Evolutionary conservation across 2,888 invertebrate species (phyloP), one percentile per base, ranked within the genome.

Genomic region (Lissocephala sabroskyi): DNA sequence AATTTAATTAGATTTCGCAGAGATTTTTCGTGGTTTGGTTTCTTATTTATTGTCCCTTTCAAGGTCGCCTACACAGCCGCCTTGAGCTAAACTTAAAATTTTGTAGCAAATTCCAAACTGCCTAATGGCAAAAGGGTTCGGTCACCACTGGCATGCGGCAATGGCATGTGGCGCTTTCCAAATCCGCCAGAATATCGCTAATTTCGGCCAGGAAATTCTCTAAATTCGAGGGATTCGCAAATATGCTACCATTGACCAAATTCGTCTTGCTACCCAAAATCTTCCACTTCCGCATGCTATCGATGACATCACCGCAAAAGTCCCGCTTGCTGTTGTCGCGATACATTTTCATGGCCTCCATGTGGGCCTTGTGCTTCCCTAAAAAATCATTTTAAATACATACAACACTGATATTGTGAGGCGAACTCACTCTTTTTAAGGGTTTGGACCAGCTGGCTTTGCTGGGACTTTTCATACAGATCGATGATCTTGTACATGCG

Each of bases 261-360:
- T 67, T 11, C 5, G 56, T 41, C 0, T 52, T 18, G 9, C 57
- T 58, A 16, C 45, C 36, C 43, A 79, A 55, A 14, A 81, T 71
- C 2, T 62, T 59, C 79, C 80, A 83, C 28, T 71, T 65, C 7
- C 63, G 64, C 79, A 83, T 79, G 43, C 78, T 79, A 0, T 53
- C 18, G 0, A 80, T 60, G 7, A 82, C 64, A 50, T 80, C 74
- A 4, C 55, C 40, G 28, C 80, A 78, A 33, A 74, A 68, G 17
- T 61, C 49, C 0, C 13, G 11, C 1, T 16, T 32, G 0, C 7
- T 3, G 0, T 14, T 10, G 1, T 5, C 5, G 0, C 30, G 23
- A 1, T 11, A 26, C 2, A 45, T 2, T 0, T 52, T 30, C 0
- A 45, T n/a, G n/a, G n/a, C 9, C 1, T 43, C 14, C 0, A 54